Base-by-base conservation (phyloP, 53 echinoderm and acorn worm genomes). In the Astropecten irregularis region DNA sequence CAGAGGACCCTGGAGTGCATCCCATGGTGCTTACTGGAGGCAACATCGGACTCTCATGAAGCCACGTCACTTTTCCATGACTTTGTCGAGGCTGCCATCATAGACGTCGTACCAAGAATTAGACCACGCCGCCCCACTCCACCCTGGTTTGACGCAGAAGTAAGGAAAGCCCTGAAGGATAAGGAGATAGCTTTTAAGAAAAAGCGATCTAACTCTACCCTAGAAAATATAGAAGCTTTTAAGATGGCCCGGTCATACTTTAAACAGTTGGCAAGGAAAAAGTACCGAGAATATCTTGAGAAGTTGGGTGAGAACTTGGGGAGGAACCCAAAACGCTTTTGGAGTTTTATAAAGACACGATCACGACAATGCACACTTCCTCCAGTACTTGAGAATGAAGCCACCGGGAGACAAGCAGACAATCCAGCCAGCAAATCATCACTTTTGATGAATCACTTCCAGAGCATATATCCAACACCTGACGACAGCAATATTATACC, bases 51-150 rank as follows among this genome's bases (percentile, higher is more conserved):
- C 14, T 13, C 36, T 7, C 36, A 57, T 48, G 59, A 59, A 18
- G 38, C 56, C 36, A 52, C 59, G 15, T 56, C 76, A 55, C 37
- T 59, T 18, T 76, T 76, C 26, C 59, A 76, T 76, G 56, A 76
- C 37, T 27, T 76, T n/a, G 56, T 76, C 32, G 76, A 76, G 56
- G 76, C 76, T 76, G 76, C 76, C 20, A 4, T 76, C 3, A 56
- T 39, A 13, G 56, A 76, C 57, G 42, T 76, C 36, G 47, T 69
- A 1, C 47, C 42, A 42, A 42, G 27, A 13, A 47, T 69, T 26
- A 42, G 46, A 42, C 70, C 70, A 42, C 47, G 76, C 13, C 56
- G 58, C 14, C 30, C 56, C 36, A n/a, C 59, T 36, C 76, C 76
- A 2, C 56, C 58, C 0, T 56, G 76, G 76, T 55, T 76, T 27